Conservation (phyloP, 2,888 invertebrate species). For the Pelosia muscerda region DNA sequence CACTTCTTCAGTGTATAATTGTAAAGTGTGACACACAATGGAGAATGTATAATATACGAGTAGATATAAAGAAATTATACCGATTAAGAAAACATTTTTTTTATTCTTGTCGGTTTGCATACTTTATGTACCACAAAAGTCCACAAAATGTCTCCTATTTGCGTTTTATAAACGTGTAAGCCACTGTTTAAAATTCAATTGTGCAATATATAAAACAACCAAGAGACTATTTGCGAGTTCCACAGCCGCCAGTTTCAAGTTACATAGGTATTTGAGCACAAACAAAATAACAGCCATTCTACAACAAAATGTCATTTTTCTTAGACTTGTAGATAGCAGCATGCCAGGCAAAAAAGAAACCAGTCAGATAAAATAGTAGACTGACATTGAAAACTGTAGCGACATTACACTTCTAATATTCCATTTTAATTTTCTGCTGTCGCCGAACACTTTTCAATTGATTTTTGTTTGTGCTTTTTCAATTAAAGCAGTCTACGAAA, state of each 20-base stretch:
- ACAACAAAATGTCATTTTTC: constrained; percentile 53
- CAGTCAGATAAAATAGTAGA: constrained; percentile 58
- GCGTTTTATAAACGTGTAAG: background rate
- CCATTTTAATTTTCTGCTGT: constrained; percentile 62
- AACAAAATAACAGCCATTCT: constrained; percentile 31
- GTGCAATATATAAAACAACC: constrained; percentile 10
- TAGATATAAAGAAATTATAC: no score
- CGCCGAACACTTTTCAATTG: constrained; percentile 41
- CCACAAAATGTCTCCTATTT: background rate
- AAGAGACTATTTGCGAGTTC: background rate
- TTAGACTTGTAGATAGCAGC: constrained; percentile 56
- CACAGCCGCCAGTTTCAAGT: constrained; percentile 33
- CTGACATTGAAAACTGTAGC: constrained; percentile 52
- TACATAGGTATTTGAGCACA: constrained; percentile 52
- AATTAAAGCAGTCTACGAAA: constrained; percentile 48
- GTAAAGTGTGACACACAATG: no score
- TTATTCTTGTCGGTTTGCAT: no score
- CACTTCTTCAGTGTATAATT: no score
- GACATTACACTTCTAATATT: constrained; percentile 59
- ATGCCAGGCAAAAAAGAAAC: constrained; percentile 60
- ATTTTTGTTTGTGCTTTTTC: constrained; percentile 57
- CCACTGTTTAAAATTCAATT: background rate
- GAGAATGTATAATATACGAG: no score
- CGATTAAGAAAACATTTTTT: no score
- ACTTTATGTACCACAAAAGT: no score